Evolutionary conservation across 2,797 vertebrate genomes (phyloP).

Genomic region (Nannoperca obscura): DNA sequence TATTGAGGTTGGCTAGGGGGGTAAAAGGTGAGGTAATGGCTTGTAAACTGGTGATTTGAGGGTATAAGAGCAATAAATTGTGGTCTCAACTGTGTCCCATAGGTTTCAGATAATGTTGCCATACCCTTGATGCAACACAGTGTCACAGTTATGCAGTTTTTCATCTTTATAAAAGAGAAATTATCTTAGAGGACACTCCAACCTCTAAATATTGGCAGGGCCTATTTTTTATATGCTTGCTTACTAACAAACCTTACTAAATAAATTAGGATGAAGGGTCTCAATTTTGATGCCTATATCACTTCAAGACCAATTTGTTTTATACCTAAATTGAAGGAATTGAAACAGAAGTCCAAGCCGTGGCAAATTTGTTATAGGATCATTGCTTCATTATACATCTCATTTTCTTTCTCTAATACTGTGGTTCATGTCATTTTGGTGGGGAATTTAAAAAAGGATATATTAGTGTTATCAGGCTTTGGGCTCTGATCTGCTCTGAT

Average conservation of each 20-base stretch:
- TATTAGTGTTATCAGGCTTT: constrained; percentile 66
- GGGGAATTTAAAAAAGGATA: constrained; percentile 53
- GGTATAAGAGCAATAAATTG: constrained; percentile 41
- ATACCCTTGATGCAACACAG: neutral
- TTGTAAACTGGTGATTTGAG: constrained; percentile 64
- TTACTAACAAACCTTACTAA: constrained; percentile 54
- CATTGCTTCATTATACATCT: constrained; percentile 72
- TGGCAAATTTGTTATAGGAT: constrained; percentile 58
- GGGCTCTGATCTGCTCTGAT: constrained; percentile 68
- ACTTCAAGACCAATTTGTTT: constrained; percentile 72
- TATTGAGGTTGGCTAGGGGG: constrained; percentile 47
- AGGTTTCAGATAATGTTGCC: constrained; percentile 10
- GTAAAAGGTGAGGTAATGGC: constrained; percentile 61
- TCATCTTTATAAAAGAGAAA: constrained; percentile 8
- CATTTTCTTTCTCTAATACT: constrained; percentile 71
- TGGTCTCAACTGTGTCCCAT: constrained; percentile 24
- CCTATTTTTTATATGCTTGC: constrained; percentile 40
- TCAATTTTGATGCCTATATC: constrained; percentile 53
- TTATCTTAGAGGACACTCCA: constrained; percentile 46
- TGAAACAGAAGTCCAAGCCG: constrained; percentile 58
- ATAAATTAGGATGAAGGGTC: constrained; percentile 60
- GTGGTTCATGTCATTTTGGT: constrained; percentile 60
- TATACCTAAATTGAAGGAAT: constrained; percentile 59
- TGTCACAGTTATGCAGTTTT: neutral
- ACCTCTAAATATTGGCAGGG: constrained; percentile 43